Base-by-base conservation (phyloP, 2,113 vertebrate species). In the Alligator sinensis region DNA sequence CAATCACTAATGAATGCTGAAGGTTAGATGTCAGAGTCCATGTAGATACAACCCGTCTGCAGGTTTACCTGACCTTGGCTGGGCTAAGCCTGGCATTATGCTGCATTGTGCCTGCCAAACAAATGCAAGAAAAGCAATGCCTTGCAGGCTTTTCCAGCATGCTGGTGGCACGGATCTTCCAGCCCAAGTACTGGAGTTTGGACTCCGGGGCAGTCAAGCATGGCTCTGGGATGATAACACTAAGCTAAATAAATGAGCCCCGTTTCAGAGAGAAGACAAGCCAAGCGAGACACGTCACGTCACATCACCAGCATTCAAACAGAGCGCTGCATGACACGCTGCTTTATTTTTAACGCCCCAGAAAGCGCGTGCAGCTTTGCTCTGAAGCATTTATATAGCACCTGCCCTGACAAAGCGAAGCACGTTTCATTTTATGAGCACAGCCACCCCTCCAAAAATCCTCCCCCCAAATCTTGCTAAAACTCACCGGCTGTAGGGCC, bases 251-350 rank as follows among this genome's bases (percentile, higher is more conserved):
- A 2, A 0, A 3, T 4, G 47, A 11, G 25, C 30, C 3, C n/a
- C 24, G 3, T 15, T 38, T 1, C 27, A 16, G 55, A 4, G 63
- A 24, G 17, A 4, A 3, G 11, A 62, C 28, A 18, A 55, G 55
- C 21, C 72, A 21, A 76, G 79, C 79, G 22, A 54, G 25, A 3
- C 0, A 2, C 5, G 54, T 18, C 47, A 10, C 1, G 0, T 5
- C 13, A 10, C 1, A 0, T 5, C 13, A 21, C 62, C 54, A 6
- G 75, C 3, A 3, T 2, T 18, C 4, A 22, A 55, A 61, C 18
- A n/a, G 11, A n/a, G 11, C 3, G 27, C 0, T 3, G 22, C 1
- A 1, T 0, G 5, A 30, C 55, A 4, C 0, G 14, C 34, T 34
- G 11, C 7, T 24, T 47, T n/a, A 34, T 2, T 47, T 68, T 60